Base-by-base conservation (phyloP, 2,113 vertebrate genomes). In the Heloderma charlesbogerti region DNA sequence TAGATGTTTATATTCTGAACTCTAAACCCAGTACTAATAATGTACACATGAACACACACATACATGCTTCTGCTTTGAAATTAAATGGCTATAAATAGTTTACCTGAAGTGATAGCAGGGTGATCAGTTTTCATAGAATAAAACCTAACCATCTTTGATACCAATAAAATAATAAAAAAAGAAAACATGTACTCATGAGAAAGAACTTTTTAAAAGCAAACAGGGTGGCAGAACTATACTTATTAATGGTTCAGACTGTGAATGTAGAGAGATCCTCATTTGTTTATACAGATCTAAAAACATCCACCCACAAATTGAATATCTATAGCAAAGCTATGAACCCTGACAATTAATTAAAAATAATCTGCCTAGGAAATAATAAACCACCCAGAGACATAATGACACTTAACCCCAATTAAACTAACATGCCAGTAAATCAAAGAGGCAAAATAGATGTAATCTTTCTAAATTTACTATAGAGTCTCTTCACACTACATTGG, bases 41-140 rank as follows among this genome's bases (percentile, higher is more conserved):
- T 25, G 60, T 40, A 27, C 7, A 25, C 37, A 40, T 43, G 16
- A 25, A 37, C 45, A 31, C 51, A 51, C 78, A 80, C 78, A 88
- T 29, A n/a, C 84, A 90, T 91, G 86, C 66, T 91, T 63, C 90
- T 29, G 57, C 67, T 92, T 92, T 88, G 25, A 90, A 9, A 54
- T 94, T 74, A 87, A 75, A 9, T 43, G 37, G 6, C 40, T n/a
- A 31, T 85, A 0, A 71, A 31, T 86, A 92, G 85, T 89, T 95
- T 25, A 4, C 87, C 18, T 60, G 34, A 82, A 82, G 54, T 82
- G 34, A 82, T 20, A 37, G 80, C 15, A 37, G n/a, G 80, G 3
- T 57, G 18, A 82, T 82, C 34, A 18, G 1, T 72, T 86, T 86
- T 86, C 45, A 25, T 22, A 54, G 67, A 86, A 72, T 16, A 54